A percentile compares a stretch with the other conserved stretches of the same genome.
Evolutionary conservation across 2,113 vertebrate genomes (phyloP).

Genomic region (Uria aalge): DNA sequence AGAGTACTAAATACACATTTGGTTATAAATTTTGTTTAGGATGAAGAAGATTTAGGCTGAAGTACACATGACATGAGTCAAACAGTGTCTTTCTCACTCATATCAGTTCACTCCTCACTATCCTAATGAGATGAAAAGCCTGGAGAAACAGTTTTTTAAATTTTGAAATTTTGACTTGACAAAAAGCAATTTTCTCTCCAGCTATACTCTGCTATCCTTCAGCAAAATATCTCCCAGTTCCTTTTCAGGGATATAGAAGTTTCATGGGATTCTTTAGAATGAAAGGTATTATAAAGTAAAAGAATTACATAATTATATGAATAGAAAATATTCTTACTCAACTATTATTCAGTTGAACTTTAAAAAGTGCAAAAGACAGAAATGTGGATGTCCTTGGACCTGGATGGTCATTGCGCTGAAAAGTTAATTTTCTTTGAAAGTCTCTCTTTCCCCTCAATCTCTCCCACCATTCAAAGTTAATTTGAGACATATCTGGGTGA

Average conservation of each 20-base stretch:
- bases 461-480: background rate
- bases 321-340: background rate
- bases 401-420: background rate
- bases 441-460: background rate
- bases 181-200: background rate
- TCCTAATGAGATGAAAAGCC: background rate
- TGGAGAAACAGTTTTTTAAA: background rate
- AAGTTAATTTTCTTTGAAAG: background rate
- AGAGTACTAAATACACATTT: background rate
- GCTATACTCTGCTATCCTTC: background rate
- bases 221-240: background rate
- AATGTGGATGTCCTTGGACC: background rate
- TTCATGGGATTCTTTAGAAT: background rate
- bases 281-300: conserved; percentile 10
- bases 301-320: background rate
- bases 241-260: background rate
- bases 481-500: background rate
- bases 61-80: background rate
- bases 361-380: background rate
- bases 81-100: background rate
- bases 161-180: background rate
- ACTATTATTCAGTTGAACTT: background rate
- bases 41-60: background rate
- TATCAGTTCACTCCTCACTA: background rate
- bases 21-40: background rate